These are phyloP conservation scores for Listrodromus nycthemerus DNA, from an alignment of 2,888 invertebrate genomes.

Conservation along the genomic window DNA sequence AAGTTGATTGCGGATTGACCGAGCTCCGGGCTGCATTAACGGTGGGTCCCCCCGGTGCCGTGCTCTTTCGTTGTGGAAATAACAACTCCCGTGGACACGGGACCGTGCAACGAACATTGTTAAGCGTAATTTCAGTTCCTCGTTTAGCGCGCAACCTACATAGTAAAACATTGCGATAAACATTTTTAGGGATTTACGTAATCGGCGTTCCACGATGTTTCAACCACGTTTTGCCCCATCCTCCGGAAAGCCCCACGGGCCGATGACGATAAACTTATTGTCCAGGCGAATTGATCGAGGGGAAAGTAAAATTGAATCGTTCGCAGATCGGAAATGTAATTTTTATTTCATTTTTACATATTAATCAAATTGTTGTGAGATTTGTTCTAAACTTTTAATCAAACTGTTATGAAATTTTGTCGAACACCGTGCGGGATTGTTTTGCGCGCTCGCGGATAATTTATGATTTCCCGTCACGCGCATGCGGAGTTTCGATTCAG, in stretches of 20 bases:
- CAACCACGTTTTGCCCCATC: background rate
- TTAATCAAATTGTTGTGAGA: too few species aligned
- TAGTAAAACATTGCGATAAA: background rate
- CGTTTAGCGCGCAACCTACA: conserved; percentile 8
- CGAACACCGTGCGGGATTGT: background rate
- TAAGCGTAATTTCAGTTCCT: conserved; percentile 21
- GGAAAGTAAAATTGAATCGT: conserved; percentile 3
- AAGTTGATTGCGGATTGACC: conserved; percentile 44
- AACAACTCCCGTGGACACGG: conserved; percentile 8
- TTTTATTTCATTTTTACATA: background rate
- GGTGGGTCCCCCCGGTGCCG: background rate
- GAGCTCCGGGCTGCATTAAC: conserved; percentile 1
- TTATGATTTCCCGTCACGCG: conserved; percentile 46
- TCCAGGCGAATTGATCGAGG: background rate
- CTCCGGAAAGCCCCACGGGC: background rate
- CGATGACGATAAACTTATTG: background rate
- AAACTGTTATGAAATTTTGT: background rate
- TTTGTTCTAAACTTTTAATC: background rate
- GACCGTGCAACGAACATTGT: conserved; percentile 26
- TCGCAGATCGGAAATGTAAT: conserved; percentile 3
- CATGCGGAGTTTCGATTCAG: conserved; percentile 32
- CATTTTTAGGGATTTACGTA: background rate
- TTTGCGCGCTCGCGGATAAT: conserved; percentile 36
- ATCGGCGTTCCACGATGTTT: background rate
- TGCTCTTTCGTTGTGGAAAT: conserved; percentile 12